These are phyloP conservation scores for Masnerella sp. DNA, from an alignment of 2,888 invertebrate genomes.

Conservation along the genomic window DNA sequence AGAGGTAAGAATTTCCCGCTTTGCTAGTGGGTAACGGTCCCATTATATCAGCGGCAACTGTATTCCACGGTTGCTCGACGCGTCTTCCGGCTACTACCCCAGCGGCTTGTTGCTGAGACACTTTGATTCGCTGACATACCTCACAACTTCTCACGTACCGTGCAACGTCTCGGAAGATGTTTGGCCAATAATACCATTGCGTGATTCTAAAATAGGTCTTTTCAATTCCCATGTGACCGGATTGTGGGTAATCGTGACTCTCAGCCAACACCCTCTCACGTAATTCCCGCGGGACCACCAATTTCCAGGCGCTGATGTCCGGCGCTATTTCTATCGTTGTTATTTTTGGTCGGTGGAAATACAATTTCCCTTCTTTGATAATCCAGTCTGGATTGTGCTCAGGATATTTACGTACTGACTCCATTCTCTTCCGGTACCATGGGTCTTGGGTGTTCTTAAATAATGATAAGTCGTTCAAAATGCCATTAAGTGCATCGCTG, in stretches of 20 bases:
- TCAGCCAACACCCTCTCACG: not conserved
- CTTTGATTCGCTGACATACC: conserved; percentile 2
- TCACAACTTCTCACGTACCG: conserved; percentile 9
- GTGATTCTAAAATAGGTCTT: conserved; percentile 8
- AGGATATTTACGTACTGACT: not conserved
- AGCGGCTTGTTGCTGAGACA: not conserved
- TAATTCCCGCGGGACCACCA: not conserved
- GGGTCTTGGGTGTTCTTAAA: not conserved
- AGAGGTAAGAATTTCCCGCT: conserved; percentile 1
- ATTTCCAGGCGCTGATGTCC: not conserved
- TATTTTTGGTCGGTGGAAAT: conserved; percentile 19
- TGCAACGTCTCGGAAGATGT: not conserved
- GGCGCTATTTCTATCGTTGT: not conserved
- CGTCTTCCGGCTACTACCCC: conserved; percentile 6
- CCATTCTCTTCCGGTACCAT: not conserved
- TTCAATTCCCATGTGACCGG: not conserved
- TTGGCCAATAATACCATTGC: conserved; percentile 16
- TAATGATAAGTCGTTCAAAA: not conserved
- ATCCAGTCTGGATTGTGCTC: conserved; percentile 36
- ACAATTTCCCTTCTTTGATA: conserved; percentile 24
- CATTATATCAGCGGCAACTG: conserved; percentile 44
- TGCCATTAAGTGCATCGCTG: not conserved
- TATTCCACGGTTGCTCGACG: conserved; percentile 4
- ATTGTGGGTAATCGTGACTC: not conserved
- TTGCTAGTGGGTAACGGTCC: conserved; percentile 55